Percentiles rank a stretch among this genome's conserved stretches.
Conservation (phyloP, 2,888 invertebrate genomes). For the Miltochrista miniata region DNA sequence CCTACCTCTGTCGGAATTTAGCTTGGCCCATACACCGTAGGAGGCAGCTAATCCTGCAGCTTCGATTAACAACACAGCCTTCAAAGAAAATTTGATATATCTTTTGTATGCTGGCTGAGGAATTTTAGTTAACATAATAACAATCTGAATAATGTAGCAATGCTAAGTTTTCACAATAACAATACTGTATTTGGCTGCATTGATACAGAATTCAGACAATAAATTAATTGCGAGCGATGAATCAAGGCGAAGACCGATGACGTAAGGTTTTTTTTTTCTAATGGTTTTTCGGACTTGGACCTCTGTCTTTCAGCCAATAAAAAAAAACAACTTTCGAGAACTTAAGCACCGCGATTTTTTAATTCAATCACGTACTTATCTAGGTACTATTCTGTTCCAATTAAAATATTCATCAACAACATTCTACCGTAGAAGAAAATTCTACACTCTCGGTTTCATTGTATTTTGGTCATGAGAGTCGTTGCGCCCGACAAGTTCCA, state of each 20-base stretch:
- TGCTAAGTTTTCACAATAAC: slow-evolving; percentile 7
- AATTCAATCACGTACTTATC: too few relatives aligned
- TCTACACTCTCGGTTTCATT: too few relatives aligned
- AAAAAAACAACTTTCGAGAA: too few relatives aligned
- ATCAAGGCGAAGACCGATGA: slow-evolving; percentile 30
- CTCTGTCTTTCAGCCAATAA: too few relatives aligned
- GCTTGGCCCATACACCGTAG: slow-evolving; percentile 86
- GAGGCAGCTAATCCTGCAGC: slow-evolving; percentile 82
- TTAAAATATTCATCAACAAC: too few relatives aligned
- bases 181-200: slow-evolving; percentile 14
- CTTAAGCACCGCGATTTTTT: too few relatives aligned
- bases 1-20: slow-evolving; percentile 89
- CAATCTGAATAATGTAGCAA: slow-evolving; percentile 9
- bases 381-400: too few relatives aligned
- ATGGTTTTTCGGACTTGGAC: too few relatives aligned
- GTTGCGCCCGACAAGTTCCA: too few relatives aligned
- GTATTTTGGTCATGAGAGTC: too few relatives aligned
- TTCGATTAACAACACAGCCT: slow-evolving; percentile 84
- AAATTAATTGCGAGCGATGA: too few relatives aligned
- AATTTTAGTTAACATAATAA: slow-evolving; percentile 87
- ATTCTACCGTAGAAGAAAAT: too few relatives aligned
- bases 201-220: slow-evolving; percentile 27
- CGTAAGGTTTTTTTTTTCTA: slow-evolving; percentile 38
- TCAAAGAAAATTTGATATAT: slow-evolving; percentile 80
- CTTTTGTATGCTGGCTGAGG: slow-evolving; percentile 82